Evolutionary conservation across 2,888 invertebrate genomes (phyloP), one percentile per base, ranked within the genome.

Genomic region (Idaea aversata): DNA sequence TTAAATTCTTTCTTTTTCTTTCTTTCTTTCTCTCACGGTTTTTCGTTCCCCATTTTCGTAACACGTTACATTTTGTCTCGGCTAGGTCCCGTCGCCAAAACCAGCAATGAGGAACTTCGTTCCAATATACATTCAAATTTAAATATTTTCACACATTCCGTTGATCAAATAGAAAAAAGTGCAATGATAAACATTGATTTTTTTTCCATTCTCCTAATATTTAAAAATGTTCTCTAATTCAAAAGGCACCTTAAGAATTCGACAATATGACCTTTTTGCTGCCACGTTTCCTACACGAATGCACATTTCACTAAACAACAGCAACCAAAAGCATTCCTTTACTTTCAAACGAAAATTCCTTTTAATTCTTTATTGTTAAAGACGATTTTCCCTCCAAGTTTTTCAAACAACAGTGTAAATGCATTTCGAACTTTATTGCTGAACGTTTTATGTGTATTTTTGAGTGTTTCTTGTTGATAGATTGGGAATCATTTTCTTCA

Each of bases 251-350:
- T 82, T 85, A 84, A 84, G 86, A 7, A 47, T 82, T 78, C 78
- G 82, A 83, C 85, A 87, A 85, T 84, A 82, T 80, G 78, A 77
- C 73, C 81, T 86, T 87, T 88, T 86, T 86, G 82, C 80, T 80
- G 76, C 78, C 79, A 5, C 62, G 67, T 83, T 86, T 88, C 88
- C 89, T 88, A 82, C 90, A 86, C 84, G 86, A 88, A 86, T 90
- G 88, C 90, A 88, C 88, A 88, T 87, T 89, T 88, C 81, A 84
- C 88, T 87, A 88, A 88, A 87, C 88, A 66, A 88, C 81, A 76
- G 75, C 74, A 72, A 59, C 60, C 47, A 70, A 70, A 65, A 65
- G 67, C 65, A 35, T 65, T 63, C 65, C 65, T 59, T 59, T 34
- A 7, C 15, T n/a, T 10, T 13, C 36, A 47, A 15, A 36, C 65